phyloP scores from a whole-genome alignment of 1,140 invertebrate genomes.

The Calliphora vicina region DNA sequence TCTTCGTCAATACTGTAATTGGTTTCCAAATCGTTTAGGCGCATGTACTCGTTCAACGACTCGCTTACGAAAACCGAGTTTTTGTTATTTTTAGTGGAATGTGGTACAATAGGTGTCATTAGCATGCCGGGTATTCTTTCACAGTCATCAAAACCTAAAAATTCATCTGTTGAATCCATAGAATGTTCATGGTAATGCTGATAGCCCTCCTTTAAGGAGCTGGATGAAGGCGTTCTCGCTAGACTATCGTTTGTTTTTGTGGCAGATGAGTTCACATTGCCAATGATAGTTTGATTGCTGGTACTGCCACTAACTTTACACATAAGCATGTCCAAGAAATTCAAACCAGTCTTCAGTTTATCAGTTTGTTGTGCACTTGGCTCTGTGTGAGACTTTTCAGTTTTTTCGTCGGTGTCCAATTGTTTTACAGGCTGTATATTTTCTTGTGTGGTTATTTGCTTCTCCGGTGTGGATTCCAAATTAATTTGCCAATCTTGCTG shows the following conservation, averaged over 20 bases:
- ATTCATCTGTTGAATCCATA: constrained; percentile 50
- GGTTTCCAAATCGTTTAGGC: constrained; percentile 46
- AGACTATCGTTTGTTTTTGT: neutral
- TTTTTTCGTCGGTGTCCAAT: constrained; percentile 28
- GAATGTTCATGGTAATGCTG: constrained; percentile 24
- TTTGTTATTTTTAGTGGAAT: constrained; percentile 44
- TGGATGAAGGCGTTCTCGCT: neutral
- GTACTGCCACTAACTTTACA: constrained; percentile 49
- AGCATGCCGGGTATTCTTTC: constrained; percentile 56
- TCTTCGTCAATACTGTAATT: constrained; percentile 17
- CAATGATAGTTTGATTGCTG: constrained; percentile 9
- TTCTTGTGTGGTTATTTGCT: constrained; percentile 41
- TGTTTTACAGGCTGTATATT: constrained; percentile 26
- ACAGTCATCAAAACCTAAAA: constrained; percentile 58
- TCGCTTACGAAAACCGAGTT: constrained; percentile 56
- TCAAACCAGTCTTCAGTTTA: constrained; percentile 41
- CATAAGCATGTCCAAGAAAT: constrained; percentile 59
- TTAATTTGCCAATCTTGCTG: constrained; percentile 36
- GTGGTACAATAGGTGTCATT: constrained; percentile 55
- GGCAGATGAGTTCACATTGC: neutral
- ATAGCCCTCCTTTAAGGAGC: neutral
- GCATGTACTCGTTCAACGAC: constrained; percentile 53
- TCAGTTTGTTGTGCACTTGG: neutral
- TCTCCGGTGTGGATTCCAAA: constrained; percentile 37
- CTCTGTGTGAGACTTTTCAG: constrained; percentile 29